Evolutionary conservation across 1,140 invertebrate species (phyloP), one percentile per base, ranked within the genome.

Genomic region (Drosophila truncata): DNA sequence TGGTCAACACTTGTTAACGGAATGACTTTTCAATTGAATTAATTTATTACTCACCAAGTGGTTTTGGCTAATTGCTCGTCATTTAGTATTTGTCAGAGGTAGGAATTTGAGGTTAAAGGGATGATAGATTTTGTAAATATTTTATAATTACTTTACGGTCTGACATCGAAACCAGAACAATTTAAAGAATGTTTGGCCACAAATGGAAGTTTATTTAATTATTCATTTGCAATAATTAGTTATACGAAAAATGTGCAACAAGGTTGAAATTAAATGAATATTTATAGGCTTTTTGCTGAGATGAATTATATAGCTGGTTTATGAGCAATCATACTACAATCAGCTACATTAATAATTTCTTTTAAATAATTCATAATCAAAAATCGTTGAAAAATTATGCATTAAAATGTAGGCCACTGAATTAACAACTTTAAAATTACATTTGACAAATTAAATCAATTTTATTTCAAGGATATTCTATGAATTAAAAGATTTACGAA

Each of bases 21-120:
- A 74, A 63, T 74, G 27, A 29, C 27, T 75, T 67, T 27, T 52
- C 39, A 41, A 54, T 54, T 20, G 52, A 65, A 50, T 66, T 52
- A 59, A 58, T 67, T 77, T n/a, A 54, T 74, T 74, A 76, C 74
- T 77, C 74, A 76, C 55, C 62, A 33, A 60, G 31, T 37, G 58
- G 29, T 29, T 47, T 20, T 39, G 41, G 58, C 18, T 42, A 74
- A 74, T 74, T 55, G 29, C 14, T 37, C 23, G 16, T 13, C 25
- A 9, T 25, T 18, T 31, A 64, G 37, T 20, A 33, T 49, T 50
- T 46, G 14, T 35, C 29, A 18, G 9, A 29, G 47, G 27, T 14
- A 50, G 44, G 44, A 65, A 65, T 62, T 16, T 29, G 31, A 8
- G 11, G 11, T 16, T 16, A 4, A 50, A 23, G 58, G 20, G 58